Evolutionary conservation across 92 coral and sea anemone genomes (phyloP).

Genomic region (Paragorgia papillata): DNA sequence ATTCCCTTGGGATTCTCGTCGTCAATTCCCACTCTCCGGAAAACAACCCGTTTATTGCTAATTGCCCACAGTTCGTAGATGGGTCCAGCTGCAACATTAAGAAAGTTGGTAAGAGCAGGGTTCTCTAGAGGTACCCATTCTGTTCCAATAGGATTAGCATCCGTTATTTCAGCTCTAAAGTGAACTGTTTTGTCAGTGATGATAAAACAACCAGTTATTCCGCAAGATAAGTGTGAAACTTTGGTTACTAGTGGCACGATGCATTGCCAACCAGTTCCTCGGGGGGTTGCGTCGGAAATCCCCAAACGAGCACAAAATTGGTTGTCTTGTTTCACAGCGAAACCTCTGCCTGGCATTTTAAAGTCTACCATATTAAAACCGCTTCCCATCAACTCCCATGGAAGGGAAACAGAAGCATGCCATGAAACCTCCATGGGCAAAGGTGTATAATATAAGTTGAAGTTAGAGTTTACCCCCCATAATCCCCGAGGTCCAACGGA

Average conservation of each 20-base stretch:
- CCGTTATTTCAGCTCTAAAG: constrained; percentile 7
- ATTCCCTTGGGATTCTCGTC: constrained; percentile 6
- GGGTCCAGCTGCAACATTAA: background rate
- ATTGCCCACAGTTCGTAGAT: constrained; percentile 23
- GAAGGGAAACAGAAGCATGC: too few species aligned
- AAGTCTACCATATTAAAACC: background rate
- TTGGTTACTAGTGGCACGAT: too few species aligned
- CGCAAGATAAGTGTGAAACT: constrained; percentile 1
- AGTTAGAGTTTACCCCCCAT: too few species aligned
- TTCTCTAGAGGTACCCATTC: background rate
- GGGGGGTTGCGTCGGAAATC: background rate
- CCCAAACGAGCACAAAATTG: background rate
- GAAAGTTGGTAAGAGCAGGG: background rate
- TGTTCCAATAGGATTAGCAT: background rate
- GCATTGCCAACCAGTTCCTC: background rate
- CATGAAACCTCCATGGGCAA: too few species aligned
- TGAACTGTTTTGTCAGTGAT: background rate
- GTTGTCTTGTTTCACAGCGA: background rate
- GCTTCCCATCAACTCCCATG: too few species aligned
- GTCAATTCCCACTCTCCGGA: constrained; percentile 6
- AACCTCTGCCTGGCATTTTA: constrained; percentile 22
- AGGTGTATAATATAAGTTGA: too few species aligned
- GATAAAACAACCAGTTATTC: constrained; percentile 17
- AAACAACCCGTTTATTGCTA: background rate
- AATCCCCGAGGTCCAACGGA: too few species aligned